phyloP scores from a whole-genome alignment of 2,797 vertebrate genomes.

The Tinamus major region DNA sequence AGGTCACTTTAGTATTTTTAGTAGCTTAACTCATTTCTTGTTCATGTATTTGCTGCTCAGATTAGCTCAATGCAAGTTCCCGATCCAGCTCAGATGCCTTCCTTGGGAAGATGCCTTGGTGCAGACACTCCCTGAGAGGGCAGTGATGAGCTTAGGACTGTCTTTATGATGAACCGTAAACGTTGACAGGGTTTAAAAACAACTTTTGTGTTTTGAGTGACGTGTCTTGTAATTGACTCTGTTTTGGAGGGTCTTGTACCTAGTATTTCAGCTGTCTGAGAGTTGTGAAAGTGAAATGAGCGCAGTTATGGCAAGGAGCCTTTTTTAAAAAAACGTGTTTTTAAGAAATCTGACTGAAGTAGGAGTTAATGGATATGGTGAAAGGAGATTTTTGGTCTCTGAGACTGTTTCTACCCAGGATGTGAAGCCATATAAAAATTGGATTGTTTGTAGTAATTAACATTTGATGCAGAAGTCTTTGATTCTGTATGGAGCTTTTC shows the following conservation, averaged over 20 bases:
- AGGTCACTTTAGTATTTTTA: not conserved
- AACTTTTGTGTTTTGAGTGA: not conserved
- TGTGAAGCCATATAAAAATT: not conserved
- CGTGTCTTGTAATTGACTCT: not conserved
- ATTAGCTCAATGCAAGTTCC: not conserved
- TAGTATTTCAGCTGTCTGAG: not conserved
- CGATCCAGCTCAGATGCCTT: not conserved
- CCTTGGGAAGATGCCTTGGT: not conserved
- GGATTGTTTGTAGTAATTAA: not conserved
- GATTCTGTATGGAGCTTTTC: not conserved
- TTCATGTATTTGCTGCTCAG: not conserved
- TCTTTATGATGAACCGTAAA: not conserved
- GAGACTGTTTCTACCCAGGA: not conserved
- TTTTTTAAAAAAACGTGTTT: not conserved
- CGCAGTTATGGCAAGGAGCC: not conserved
- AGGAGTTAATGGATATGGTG: not conserved
- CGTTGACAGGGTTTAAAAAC: not conserved
- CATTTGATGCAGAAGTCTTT: not conserved
- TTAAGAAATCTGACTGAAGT: not conserved
- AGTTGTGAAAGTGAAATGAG: not conserved
- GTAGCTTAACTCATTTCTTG: not conserved
- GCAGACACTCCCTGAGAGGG: not conserved
- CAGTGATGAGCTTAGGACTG: not conserved
- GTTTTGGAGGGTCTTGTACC: not conserved
- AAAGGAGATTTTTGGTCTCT: not conserved